Conservation (phyloP, 2,888 invertebrate species). For the Lamellibrachia columna region DNA sequence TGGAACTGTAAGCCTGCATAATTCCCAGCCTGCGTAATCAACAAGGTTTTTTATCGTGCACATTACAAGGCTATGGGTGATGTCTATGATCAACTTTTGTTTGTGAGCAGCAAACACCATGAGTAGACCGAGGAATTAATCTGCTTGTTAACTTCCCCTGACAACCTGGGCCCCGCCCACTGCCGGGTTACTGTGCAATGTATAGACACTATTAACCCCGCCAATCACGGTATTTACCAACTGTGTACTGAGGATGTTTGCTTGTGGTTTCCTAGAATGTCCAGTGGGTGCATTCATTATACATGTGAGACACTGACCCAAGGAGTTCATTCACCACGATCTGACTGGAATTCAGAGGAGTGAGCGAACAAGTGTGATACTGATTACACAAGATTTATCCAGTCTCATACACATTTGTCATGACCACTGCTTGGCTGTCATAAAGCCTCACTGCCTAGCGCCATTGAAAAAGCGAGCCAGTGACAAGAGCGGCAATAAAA, state of each 20-base stretch:
- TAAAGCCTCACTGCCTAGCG: not conserved
- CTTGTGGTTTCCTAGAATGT: not conserved
- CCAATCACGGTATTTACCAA: not conserved
- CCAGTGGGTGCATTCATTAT: not conserved
- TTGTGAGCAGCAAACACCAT: not conserved
- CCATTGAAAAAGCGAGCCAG: not conserved
- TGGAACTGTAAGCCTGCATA: not conserved
- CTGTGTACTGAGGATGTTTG: not conserved
- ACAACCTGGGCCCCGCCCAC: not conserved
- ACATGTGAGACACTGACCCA: not conserved
- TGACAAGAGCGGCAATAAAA: not conserved
- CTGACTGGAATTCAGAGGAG: not conserved
- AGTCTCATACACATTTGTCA: not conserved
- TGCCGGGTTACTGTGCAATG: not conserved
- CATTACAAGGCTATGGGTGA: not conserved
- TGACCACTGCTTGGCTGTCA: not conserved
- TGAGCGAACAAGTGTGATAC: not conserved
- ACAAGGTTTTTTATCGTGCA: not conserved
- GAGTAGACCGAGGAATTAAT: not conserved
- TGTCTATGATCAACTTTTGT: constrained; percentile 8
- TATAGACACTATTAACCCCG: not conserved
- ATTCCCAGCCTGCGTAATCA: not conserved
- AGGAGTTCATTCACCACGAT: not conserved
- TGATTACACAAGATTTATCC: not conserved
- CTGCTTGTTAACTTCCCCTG: not conserved